Evolutionary conservation across 2,888 invertebrate genomes (phyloP).

Genomic region (Drosophila nigritarsus): DNA sequence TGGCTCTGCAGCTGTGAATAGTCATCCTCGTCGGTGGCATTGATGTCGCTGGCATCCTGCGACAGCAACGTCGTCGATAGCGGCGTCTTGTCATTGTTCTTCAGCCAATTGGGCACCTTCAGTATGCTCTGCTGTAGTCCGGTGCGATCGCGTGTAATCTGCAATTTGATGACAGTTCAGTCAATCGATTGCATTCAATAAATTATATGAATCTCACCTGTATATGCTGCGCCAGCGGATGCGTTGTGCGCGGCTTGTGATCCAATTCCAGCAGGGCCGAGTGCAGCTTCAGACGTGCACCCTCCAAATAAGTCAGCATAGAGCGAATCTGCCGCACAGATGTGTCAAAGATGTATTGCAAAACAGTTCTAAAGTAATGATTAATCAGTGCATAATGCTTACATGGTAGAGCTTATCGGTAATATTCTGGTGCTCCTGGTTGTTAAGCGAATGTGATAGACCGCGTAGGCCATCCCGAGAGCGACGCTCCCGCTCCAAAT

Average conservation of each 20-base stretch:
- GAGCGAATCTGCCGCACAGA: constrained; percentile 90
- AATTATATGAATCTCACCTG: constrained; percentile 84
- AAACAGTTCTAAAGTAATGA: neutral
- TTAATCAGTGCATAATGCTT: constrained; percentile 78
- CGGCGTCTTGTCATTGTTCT: constrained; percentile 81
- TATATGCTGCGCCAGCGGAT: constrained; percentile 94
- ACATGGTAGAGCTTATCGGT: constrained; percentile 97
- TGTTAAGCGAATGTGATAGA: constrained; percentile 94
- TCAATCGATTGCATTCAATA: neutral
- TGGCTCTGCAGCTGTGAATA: constrained; percentile 49
- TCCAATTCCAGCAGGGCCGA: constrained; percentile 93
- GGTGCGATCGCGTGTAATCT: constrained; percentile 94
- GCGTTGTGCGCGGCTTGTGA: constrained; percentile 90
- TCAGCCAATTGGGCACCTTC: constrained; percentile 88
- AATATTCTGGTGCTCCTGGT: constrained; percentile 96
- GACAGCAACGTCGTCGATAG: constrained; percentile 49
- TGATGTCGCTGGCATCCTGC: constrained; percentile 45
- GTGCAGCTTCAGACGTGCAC: constrained; percentile 94
- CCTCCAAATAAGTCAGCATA: constrained; percentile 96
- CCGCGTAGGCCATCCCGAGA: constrained; percentile 96
- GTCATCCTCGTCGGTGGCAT: constrained; percentile 52
- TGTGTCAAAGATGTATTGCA: neutral
- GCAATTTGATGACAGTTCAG: neutral
- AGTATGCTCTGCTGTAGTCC: constrained; percentile 94
- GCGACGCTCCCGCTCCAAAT: constrained; percentile 94